Evolutionary conservation across 1,140 invertebrate species (phyloP), one percentile per base, ranked within the genome.

Genomic region (Bombus superbus): DNA sequence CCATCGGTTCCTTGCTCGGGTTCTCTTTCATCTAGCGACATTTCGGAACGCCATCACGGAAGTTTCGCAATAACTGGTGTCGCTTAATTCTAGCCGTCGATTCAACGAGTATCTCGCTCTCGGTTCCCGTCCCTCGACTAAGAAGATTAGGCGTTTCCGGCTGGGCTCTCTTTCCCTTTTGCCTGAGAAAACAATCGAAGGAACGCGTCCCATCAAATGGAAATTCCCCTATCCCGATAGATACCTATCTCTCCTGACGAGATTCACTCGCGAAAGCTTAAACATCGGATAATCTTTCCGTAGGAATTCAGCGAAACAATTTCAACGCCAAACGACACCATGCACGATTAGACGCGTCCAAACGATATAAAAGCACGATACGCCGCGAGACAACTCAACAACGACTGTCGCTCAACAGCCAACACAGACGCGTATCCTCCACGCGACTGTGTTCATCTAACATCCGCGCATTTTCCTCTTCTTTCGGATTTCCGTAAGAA

Each of bases 31-130:
- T 35, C 38, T 9, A 38, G 11, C 57, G 57, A n/a, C 78, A 28
- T 85, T 81, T 73, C 68, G 77, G 42, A 6, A 80, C 66, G 47
- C 40, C 53, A 57, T 47, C 35, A 8, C 10, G 25, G 83, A 85
- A 85, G 77, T 85, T 85, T 85, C 71, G 78, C 78, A 85, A 85
- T 85, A 81, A 81, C 83, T 81, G 40, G 69, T 53, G 78, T 62
- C 78, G 83, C 35, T 81, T 81, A 73, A 81, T 81, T 81, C 83
- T 64, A 53, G 9, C 42, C 71, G 59, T 66, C 83, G 71, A 85
- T 85, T 71, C 68, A n/a, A 57, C 64, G 78, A 66, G 77, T 73
- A 32, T 73, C 68, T 85, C n/a, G 68, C 57, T 40, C 22, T 6
- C 42, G 62, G 28, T 44, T 44, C 64, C 10, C 15, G 4, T 22